These are phyloP conservation scores for Macrosoma leucophasiata DNA, from an alignment of 2,888 invertebrate species.

Conservation along the genomic window DNA sequence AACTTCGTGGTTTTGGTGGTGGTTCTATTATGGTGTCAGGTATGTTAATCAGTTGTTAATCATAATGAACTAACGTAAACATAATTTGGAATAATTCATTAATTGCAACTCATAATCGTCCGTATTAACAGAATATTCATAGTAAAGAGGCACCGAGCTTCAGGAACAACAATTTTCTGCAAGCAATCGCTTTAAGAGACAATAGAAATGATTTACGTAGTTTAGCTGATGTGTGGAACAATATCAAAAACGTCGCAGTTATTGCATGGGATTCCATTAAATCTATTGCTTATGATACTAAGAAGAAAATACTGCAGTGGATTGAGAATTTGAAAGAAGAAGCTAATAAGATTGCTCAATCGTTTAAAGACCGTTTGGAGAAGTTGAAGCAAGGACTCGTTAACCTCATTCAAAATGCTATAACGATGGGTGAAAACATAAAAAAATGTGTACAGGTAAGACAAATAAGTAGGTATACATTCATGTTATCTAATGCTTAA, in stretches of 20 bases:
- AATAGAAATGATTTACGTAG: too few relatives aligned
- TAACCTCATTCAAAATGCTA: slow-evolving; percentile 27
- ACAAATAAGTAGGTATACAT: too few relatives aligned
- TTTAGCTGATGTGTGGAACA: slow-evolving; percentile 31
- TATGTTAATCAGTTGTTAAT: not conserved
- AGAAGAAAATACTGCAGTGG: slow-evolving; percentile 32
- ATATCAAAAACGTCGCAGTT: slow-evolving; percentile 33
- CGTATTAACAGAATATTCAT: too few relatives aligned
- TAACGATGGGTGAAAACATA: slow-evolving; percentile 30
- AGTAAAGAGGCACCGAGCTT: too few relatives aligned
- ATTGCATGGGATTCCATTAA: slow-evolving; percentile 37
- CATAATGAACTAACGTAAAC: not conserved
- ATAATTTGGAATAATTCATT: not conserved
- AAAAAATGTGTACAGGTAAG: slow-evolving; percentile 39
- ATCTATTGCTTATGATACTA: slow-evolving; percentile 32
- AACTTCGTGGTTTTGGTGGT: not conserved
- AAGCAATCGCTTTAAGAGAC: too few relatives aligned
- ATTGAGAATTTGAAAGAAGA: slow-evolving; percentile 31
- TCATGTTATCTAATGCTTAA: too few relatives aligned
- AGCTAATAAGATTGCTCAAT: slow-evolving; percentile 26
- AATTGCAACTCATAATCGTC: too few relatives aligned
- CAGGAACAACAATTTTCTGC: too few relatives aligned
- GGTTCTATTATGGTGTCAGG: slow-evolving; percentile 3
- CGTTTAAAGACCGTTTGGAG: slow-evolving; percentile 30
- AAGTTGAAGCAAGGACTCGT: slow-evolving; percentile 29